A percentile compares a stretch with the other conserved stretches of the same genome.
phyloP scores from a whole-genome alignment of 1,140 invertebrate species.

The Asbolus verrucosus region DNA sequence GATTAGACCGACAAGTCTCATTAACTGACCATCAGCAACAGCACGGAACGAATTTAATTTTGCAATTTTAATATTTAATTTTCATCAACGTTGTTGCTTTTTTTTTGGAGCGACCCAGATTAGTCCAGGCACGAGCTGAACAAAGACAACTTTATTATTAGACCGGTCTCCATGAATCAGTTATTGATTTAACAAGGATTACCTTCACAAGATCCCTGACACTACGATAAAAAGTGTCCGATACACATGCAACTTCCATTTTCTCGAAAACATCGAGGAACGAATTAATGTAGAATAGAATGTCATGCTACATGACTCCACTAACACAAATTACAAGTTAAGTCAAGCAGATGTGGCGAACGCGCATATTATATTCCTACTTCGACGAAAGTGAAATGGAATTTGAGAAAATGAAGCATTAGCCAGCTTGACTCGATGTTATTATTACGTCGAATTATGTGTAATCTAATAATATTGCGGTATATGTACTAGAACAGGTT shows the following conservation, averaged over 20 bases:
- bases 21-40: too few relatives aligned
- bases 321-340: conserved; percentile 40
- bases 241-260: background rate
- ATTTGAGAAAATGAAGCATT: conserved; percentile 43
- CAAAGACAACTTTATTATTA: conserved; percentile 24
- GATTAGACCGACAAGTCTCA: too few relatives aligned
- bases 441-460: conserved; percentile 18
- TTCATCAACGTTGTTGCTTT: too few relatives aligned
- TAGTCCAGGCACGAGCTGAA: too few relatives aligned
- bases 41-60: too few relatives aligned
- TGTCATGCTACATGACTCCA: conserved; percentile 35
- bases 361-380: conserved; percentile 19
- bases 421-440: conserved; percentile 28
- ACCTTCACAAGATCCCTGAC: background rate
- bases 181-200: conserved; percentile 27
- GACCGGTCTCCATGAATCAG: conserved; percentile 29
- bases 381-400: conserved; percentile 40
- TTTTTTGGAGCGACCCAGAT: too few relatives aligned
- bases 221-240: background rate
- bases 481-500: background rate
- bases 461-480: conserved; percentile 29
- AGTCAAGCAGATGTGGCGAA: conserved; percentile 21
- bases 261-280: background rate
- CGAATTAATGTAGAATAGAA: conserved; percentile 20
- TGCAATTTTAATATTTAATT: too few relatives aligned